phyloP scores from a whole-genome alignment of 2,888 invertebrate genomes.

The Synergus laeviventris region DNA sequence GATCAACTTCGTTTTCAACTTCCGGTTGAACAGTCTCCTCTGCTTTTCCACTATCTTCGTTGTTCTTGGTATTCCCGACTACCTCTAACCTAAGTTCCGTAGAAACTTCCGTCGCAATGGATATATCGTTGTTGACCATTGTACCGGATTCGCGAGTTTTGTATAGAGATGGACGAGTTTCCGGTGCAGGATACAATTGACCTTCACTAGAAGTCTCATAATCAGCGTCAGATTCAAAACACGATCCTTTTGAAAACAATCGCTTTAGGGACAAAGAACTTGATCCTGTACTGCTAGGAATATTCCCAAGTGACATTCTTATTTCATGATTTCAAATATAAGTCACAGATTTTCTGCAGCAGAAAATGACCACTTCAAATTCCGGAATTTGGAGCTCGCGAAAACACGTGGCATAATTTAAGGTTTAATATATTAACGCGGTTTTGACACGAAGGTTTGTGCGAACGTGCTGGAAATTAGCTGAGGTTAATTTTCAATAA shows the following conservation, averaged over 20 bases:
- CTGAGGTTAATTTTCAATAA: constrained; percentile 22
- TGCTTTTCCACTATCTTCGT: neutral
- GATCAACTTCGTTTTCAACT: neutral
- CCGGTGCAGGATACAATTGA: constrained; percentile 18
- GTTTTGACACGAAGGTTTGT: constrained; percentile 32
- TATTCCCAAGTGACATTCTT: neutral
- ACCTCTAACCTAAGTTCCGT: neutral
- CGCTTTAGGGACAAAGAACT: neutral
- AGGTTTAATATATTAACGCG: constrained; percentile 30
- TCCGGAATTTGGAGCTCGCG: constrained; percentile 16
- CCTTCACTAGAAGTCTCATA: constrained; percentile 31
- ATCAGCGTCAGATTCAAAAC: constrained; percentile 24
- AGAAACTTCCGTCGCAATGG: neutral
- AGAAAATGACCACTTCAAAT: constrained; percentile 2
- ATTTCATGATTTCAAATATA: neutral
- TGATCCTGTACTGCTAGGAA: neutral
- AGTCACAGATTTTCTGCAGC: too few species aligned
- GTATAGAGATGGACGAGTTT: neutral
- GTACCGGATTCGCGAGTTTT: neutral
- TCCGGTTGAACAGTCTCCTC: neutral
- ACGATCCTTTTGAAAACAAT: neutral
- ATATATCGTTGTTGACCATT: neutral
- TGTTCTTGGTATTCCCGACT: neutral
- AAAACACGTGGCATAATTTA: constrained; percentile 33
- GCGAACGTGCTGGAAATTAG: constrained; percentile 12